Conservation (phyloP, 2,888 invertebrate species). For the Ochropacha duplaris region DNA sequence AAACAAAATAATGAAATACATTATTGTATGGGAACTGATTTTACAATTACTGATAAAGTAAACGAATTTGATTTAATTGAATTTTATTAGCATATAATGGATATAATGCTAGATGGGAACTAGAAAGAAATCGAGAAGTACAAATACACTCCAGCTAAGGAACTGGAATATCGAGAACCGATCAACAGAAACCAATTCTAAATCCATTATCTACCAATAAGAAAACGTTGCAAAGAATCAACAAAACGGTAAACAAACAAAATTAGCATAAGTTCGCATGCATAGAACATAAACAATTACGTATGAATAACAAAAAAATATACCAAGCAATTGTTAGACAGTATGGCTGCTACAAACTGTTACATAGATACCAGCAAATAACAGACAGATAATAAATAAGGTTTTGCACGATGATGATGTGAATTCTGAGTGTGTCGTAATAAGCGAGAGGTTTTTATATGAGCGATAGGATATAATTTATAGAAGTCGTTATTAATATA, state of each 20-base stretch:
- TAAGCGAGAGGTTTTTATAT: too few relatives aligned
- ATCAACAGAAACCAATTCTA: not conserved
- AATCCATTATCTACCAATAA: not conserved
- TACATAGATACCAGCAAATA: constrained; percentile 18
- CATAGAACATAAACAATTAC: not conserved
- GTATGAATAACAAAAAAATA: not conserved
- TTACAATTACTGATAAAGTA: constrained; percentile 33
- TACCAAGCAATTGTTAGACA: constrained; percentile 21
- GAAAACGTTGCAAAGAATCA: not conserved
- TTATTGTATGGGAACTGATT: constrained; percentile 69
- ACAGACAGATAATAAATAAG: constrained; percentile 15
- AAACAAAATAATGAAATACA: constrained; percentile 68
- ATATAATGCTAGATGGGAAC: not conserved
- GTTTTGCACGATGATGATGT: too few relatives aligned
- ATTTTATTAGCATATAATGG: not conserved
- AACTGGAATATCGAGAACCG: not conserved
- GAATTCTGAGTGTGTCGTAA: too few relatives aligned
- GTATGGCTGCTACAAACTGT: constrained; percentile 32
- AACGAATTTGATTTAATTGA: not conserved
- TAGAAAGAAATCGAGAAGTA: too few relatives aligned
- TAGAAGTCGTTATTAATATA: too few relatives aligned
- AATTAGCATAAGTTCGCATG: not conserved
- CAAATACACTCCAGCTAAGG: too few relatives aligned
- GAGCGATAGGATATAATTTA: too few relatives aligned
- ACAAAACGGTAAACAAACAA: constrained; percentile 1